phyloP scores from a whole-genome alignment of 2,888 invertebrate genomes.

The Vannuccia rotundouncinata region DNA sequence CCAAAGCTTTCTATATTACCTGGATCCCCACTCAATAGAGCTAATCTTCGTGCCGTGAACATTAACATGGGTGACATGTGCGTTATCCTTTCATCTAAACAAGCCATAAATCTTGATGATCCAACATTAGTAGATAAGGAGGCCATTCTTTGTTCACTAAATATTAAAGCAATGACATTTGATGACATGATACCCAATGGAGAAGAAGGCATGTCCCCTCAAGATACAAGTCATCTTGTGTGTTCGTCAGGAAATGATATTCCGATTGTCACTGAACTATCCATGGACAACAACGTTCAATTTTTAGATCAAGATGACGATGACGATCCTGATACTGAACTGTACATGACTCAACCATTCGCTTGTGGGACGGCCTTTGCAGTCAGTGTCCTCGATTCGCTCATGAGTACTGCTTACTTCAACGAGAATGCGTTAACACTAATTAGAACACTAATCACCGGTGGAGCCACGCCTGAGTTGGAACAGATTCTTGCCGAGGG shows the following conservation, averaged over 20 bases:
- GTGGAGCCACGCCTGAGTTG: constrained; percentile 96
- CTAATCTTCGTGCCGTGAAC: constrained; percentile 96
- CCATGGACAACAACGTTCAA: constrained; percentile 95
- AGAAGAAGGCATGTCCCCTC: background rate
- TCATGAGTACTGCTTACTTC: constrained; percentile 99
- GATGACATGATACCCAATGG: constrained; percentile 54
- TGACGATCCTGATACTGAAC: constrained; percentile 98
- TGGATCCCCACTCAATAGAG: constrained; percentile 95
- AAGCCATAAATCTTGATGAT: constrained; percentile 82
- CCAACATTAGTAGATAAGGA: constrained; percentile 99
- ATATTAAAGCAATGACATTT: constrained; percentile 76
- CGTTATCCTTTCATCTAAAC: constrained; percentile 97
- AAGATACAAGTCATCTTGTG: constrained; percentile 4
- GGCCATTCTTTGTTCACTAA: constrained; percentile 95
- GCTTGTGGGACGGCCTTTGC: constrained; percentile 99
- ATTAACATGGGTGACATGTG: constrained; percentile 99
- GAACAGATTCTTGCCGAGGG: constrained; percentile 98
- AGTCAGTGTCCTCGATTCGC: constrained; percentile 96
- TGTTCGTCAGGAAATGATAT: constrained; percentile 60
- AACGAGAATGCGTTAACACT: constrained; percentile 99
- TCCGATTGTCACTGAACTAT: constrained; percentile 89
- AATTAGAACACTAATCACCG: constrained; percentile 95
- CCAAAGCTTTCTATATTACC: constrained; percentile 98
- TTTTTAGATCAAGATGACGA: constrained; percentile 67
- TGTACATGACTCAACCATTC: constrained; percentile 99